Conservation (phyloP, 2,797 vertebrate genomes). For the Saguinus oedipus region DNA sequence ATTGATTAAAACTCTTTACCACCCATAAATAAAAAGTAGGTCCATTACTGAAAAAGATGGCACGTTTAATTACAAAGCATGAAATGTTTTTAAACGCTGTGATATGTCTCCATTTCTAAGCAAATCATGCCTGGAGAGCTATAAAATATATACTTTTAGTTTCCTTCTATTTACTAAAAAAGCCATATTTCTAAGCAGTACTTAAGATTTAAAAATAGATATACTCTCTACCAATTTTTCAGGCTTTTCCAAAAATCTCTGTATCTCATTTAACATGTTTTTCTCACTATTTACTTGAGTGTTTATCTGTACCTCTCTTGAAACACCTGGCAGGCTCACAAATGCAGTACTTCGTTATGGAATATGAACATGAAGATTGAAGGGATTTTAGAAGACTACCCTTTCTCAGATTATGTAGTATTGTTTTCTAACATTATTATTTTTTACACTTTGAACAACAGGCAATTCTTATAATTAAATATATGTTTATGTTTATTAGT, state of each 20-base stretch:
- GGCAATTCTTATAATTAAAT: neutral
- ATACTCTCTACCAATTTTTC: neutral
- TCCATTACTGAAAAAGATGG: neutral
- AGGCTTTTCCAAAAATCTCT: neutral
- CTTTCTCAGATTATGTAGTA: neutral
- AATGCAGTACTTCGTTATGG: neutral
- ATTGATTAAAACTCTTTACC: neutral
- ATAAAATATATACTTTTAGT: neutral
- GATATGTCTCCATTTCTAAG: neutral
- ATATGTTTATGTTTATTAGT: neutral
- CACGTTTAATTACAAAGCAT: neutral
- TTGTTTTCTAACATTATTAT: neutral
- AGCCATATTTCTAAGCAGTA: neutral
- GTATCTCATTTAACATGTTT: neutral
- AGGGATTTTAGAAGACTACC: neutral
- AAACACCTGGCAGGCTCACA: neutral
- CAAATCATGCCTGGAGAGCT: neutral
- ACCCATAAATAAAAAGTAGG: neutral
- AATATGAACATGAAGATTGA: neutral
- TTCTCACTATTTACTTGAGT: neutral
- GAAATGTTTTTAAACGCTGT: neutral
- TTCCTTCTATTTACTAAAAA: neutral
- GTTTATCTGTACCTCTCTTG: neutral
- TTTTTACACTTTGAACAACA: neutral
- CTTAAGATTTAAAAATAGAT: neutral